Conservation (phyloP, 2,888 invertebrate species). For the Achlya flavicornis region DNA sequence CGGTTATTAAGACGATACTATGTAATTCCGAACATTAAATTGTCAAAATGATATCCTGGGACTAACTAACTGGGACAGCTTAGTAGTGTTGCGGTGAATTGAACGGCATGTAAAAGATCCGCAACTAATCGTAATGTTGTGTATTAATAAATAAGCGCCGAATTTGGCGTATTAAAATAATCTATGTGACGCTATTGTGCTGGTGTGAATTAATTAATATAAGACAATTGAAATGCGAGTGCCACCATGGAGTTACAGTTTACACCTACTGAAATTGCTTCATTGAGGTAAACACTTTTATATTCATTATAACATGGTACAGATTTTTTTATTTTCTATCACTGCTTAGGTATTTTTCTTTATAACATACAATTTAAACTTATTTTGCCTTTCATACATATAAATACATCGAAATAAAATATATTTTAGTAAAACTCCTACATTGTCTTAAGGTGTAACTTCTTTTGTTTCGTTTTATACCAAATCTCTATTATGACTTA, state of each 20-base stretch:
- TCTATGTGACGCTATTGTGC: slow-evolving; percentile 62
- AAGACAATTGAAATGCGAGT: slow-evolving; percentile 56
- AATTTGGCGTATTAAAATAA: slow-evolving; percentile 44
- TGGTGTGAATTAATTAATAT: slow-evolving; percentile 60
- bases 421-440: too few relatives aligned
- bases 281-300: slow-evolving; percentile 49
- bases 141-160: slow-evolving; percentile 43
- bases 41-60: slow-evolving; percentile 45
- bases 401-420: not conserved
- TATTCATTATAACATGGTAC: slow-evolving; percentile 7
- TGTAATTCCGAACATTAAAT: slow-evolving; percentile 58
- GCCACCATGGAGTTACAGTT: slow-evolving; percentile 62
- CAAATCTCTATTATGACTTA: too few relatives aligned
- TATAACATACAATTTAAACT: not conserved
- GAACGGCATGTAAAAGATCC: slow-evolving; percentile 39
- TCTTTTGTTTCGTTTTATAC: too few relatives aligned
- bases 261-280: slow-evolving; percentile 30
- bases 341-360: not conserved
- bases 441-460: too few relatives aligned
- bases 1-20: slow-evolving; percentile 49
- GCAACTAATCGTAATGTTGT: slow-evolving; percentile 37
- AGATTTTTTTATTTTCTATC: slow-evolving; percentile 16
- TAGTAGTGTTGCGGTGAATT: slow-evolving; percentile 49
- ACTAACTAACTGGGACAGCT: slow-evolving; percentile 55
- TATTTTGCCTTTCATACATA: not conserved